phyloP scores from a whole-genome alignment of 53 echinoderm and acorn worm genomes.

The Luidia sarsii region DNA sequence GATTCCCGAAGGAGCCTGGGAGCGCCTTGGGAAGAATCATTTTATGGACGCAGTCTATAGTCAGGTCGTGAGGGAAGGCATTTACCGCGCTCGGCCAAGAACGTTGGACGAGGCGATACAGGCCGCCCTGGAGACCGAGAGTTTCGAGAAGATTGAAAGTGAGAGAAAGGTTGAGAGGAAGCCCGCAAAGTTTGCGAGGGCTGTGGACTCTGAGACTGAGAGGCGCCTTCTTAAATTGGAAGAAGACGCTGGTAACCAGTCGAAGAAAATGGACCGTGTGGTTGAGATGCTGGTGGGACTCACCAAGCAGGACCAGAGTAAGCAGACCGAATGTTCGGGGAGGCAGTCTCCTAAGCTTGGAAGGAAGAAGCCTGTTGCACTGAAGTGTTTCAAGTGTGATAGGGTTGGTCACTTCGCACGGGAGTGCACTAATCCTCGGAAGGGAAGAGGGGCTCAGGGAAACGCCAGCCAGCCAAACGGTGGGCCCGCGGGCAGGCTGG shows the following conservation, averaged over 20 bases:
- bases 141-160: background rate
- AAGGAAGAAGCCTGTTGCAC: too few species aligned
- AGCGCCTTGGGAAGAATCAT: conserved; percentile 20
- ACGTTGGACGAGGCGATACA: conserved; percentile 30
- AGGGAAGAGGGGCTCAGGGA: background rate
- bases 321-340: too few species aligned
- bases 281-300: too few species aligned
- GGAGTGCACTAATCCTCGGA: background rate
- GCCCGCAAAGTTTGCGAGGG: conserved; percentile 6
- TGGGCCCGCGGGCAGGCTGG: conserved; percentile 30
- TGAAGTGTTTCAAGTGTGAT: too few species aligned
- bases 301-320: too few species aligned
- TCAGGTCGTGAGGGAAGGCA: background rate
- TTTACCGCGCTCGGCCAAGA: conserved; percentile 12
- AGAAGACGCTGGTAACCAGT: background rate
- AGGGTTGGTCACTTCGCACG: too few species aligned
- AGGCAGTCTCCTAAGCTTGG: too few species aligned
- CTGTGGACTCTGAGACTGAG: conserved; percentile 8
- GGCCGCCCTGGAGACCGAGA: conserved; percentile 21
- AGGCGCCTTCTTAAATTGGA: background rate
- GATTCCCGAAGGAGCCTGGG: conserved; percentile 2
- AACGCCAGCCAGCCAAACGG: background rate
- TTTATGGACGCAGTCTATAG: background rate
- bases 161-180: background rate
- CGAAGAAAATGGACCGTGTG: background rate